Conservation (phyloP, 37 sponge, comb jelly and placozoan genomes). For the Axinella damicornis region DNA sequence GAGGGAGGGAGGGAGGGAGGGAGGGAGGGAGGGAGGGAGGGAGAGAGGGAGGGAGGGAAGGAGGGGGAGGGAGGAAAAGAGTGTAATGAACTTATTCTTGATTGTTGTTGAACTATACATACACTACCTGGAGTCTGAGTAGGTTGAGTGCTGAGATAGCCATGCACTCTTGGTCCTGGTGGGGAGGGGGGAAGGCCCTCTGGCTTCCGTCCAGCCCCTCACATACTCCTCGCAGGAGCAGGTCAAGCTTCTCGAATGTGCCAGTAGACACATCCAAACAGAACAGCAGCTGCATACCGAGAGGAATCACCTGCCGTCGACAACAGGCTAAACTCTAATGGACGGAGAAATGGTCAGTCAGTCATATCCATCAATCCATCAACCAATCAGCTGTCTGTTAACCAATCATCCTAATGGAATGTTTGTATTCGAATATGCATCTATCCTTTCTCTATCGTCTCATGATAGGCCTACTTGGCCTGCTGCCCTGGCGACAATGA, state of each 20-base stretch:
- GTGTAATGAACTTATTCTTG: too few relatives aligned
- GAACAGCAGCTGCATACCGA: conserved; percentile 77
- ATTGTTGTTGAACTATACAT: neutral
- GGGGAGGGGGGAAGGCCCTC: conserved; percentile 39
- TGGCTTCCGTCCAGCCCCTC: conserved; percentile 35
- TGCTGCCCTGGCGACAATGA: too few relatives aligned
- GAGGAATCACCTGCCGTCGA: conserved; percentile 6
- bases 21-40: neutral
- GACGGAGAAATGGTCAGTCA: too few relatives aligned
- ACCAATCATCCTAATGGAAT: too few relatives aligned
- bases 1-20: neutral
- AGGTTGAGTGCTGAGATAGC: conserved; percentile 79
- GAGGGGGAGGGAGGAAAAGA: too few relatives aligned
- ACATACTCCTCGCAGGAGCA: conserved; percentile 68
- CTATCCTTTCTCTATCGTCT: too few relatives aligned
- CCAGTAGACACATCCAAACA: conserved; percentile 66
- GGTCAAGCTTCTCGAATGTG: conserved; percentile 79
- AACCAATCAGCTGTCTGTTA: too few relatives aligned
- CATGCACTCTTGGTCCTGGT: conserved; percentile 89
- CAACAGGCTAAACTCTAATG: conserved; percentile 84
- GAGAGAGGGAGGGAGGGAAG: too few relatives aligned
- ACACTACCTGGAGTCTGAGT: conserved; percentile 78
- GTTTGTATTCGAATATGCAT: too few relatives aligned
- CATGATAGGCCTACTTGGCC: too few relatives aligned
- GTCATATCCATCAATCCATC: too few relatives aligned